phyloP scores from a whole-genome alignment of 1,140 invertebrate species.

The Archegozetes longisetosus region DNA sequence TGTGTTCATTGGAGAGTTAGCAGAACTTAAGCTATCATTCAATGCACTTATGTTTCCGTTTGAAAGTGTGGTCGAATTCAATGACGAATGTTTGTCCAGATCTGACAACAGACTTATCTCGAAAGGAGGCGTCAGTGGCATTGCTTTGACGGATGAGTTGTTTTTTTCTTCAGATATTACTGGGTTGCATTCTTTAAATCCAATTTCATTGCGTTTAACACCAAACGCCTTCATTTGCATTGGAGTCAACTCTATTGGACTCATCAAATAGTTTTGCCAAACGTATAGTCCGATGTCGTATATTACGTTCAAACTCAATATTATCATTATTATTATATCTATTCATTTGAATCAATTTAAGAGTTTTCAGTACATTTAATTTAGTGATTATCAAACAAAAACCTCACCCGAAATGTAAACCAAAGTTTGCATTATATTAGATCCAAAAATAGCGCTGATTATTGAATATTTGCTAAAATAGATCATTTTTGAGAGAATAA shows the following conservation, averaged over 20 bases:
- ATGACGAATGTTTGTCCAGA: background rate
- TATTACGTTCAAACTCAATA: conserved; percentile 7
- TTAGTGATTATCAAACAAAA: background rate
- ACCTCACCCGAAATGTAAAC: background rate
- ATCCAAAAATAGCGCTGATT: background rate
- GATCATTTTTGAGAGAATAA: background rate
- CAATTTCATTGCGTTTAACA: conserved; percentile 18
- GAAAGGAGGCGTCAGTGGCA: conserved; percentile 5
- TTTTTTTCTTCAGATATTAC: background rate
- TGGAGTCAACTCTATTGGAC: conserved; percentile 14
- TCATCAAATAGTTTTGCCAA: conserved; percentile 11
- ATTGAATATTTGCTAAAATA: conserved; percentile 3
- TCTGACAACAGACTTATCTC: background rate
- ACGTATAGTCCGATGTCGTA: conserved; percentile 6
- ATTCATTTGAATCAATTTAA: background rate
- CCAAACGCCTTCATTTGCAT: conserved; percentile 15
- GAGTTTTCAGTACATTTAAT: background rate
- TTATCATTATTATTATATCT: conserved; percentile 6
- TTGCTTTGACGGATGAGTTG: background rate
- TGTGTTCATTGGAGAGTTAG: background rate
- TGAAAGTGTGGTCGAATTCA: conserved; percentile 1
- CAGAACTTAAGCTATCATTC: background rate
- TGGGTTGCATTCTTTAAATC: conserved; percentile 7
- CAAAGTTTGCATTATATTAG: background rate
- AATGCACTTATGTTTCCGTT: background rate